Base-by-base conservation (phyloP, 2,797 vertebrate genomes). In the Enteromius trimaculatus region DNA sequence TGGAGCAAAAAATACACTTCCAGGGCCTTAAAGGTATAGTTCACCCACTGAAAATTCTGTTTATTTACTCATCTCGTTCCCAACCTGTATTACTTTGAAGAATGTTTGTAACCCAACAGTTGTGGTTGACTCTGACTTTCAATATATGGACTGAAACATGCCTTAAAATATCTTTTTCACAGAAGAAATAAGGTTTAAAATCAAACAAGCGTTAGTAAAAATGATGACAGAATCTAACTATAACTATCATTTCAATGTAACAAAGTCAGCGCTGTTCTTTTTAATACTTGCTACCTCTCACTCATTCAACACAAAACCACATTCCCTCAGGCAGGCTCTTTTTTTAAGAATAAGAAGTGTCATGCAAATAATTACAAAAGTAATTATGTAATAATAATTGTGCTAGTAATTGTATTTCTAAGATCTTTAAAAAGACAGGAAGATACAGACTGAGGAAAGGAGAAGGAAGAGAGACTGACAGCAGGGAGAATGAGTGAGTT, bases 401-500 rank as follows among this genome's bases (percentile, higher is more conserved):
- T 81, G 58, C 17, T 29, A 26, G 2, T 74, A 51, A 55, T 11
- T 14, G 17, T 42, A 72, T 70, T 74, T 83, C 62, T 66, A 84
- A 42, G 37, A 70, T 81, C 23, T 75, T 53, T 17, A 64, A 49
- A 83, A 82, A 81, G 58, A 90, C 65, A 68, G 51, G 58, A 51
- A 55, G 47, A 64, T 31, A 65, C 51, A 75, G 58, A 51, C 21
- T 69, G 42, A 68, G 14, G 11, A 26, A 44, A 79, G 80, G 64
- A 79, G 75, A 82, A 81, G 83, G 72, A 66, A 81, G 69, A 44
- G 19, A 84, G n/a, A 60, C 42, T 72, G 68, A 14, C 49, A 69
- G 81, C 47, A 70, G 62, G 84, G 58, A 79, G 23, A 44, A 66
- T 58, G 84, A 80, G 70, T 62, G 86, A 87, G 82, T 66, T 86